Evolutionary conservation across 2,113 vertebrate species (phyloP).

Genomic region (Oreochromis niloticus): DNA sequence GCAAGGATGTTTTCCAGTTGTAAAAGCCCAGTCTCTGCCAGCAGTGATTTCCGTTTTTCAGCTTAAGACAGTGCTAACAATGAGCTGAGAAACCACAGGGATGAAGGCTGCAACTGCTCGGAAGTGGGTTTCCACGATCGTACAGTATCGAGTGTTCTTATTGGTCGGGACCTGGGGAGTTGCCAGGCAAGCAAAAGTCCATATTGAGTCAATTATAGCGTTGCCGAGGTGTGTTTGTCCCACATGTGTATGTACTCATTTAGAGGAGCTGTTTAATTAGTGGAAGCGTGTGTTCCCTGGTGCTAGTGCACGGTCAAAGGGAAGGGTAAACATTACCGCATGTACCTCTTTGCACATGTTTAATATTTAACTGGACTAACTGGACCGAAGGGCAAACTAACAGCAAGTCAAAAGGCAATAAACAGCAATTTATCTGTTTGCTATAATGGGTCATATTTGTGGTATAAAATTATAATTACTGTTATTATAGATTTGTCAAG

Average conservation of each 20-base stretch:
- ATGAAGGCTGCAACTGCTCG: slow-evolving; percentile 13
- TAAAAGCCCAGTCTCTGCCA: slow-evolving; percentile 9
- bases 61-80: slow-evolving; percentile 32
- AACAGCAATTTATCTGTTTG: background rate
- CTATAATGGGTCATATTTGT: background rate
- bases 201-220: slow-evolving; percentile 48
- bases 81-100: slow-evolving; percentile 53
- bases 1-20: slow-evolving; percentile 27
- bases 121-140: slow-evolving; percentile 41
- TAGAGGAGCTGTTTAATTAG: slow-evolving; percentile 28
- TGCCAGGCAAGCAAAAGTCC: slow-evolving; percentile 30
- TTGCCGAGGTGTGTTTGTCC: slow-evolving; percentile 11
- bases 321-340: background rate
- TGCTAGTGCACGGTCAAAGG: background rate
- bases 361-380: slow-evolving; percentile 27
- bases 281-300: background rate
- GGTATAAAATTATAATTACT: background rate
- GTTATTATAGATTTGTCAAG: background rate
- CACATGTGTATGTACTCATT: background rate
- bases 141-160: slow-evolving; percentile 30
- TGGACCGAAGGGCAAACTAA: background rate
- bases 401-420: background rate
- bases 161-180: slow-evolving; percentile 37
- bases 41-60: slow-evolving; percentile 16
- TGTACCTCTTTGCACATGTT: background rate